phyloP scores from a whole-genome alignment of 2,888 invertebrate genomes.

The Thereva nobilitata region DNA sequence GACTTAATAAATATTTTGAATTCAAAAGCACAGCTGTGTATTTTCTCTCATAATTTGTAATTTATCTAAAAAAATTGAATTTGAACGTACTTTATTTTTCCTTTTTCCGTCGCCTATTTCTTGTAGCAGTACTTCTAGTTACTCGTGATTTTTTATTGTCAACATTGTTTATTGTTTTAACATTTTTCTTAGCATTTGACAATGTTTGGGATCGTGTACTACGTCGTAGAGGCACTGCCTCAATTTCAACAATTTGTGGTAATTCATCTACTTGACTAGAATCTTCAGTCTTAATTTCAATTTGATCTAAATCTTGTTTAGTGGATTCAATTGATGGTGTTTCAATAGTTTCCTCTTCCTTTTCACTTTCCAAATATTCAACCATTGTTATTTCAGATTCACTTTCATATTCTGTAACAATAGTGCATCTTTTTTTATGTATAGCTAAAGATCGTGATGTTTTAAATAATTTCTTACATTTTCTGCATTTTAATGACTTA shows the following conservation, averaged over 20 bases:
- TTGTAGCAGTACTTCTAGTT: not conserved
- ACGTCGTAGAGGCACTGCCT: constrained; percentile 10
- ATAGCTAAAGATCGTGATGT: constrained; percentile 15
- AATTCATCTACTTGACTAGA: not conserved
- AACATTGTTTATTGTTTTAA: constrained; percentile 1
- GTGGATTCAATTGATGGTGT: not conserved
- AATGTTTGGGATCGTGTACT: constrained; percentile 11
- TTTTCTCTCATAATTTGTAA: no score
- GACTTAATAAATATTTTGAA: no score
- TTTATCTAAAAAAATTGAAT: no score
- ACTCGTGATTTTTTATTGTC: not conserved
- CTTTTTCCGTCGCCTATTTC: constrained; percentile 12
- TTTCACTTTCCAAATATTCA: constrained; percentile 20
- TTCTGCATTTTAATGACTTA: constrained; percentile 10
- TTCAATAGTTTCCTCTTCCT: constrained; percentile 7
- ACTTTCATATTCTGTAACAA: constrained; percentile 4
- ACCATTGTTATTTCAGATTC: constrained; percentile 16
- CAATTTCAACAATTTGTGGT: not conserved
- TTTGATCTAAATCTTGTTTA: not conserved
- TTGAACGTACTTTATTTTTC: not conserved
- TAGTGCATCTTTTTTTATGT: constrained; percentile 10
- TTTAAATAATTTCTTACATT: constrained; percentile 24
- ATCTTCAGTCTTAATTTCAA: not conserved
- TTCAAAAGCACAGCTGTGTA: no score
- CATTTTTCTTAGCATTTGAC: constrained; percentile 4